phyloP scores from a whole-genome alignment of 1,140 invertebrate genomes.

The Orchesella cincta region DNA sequence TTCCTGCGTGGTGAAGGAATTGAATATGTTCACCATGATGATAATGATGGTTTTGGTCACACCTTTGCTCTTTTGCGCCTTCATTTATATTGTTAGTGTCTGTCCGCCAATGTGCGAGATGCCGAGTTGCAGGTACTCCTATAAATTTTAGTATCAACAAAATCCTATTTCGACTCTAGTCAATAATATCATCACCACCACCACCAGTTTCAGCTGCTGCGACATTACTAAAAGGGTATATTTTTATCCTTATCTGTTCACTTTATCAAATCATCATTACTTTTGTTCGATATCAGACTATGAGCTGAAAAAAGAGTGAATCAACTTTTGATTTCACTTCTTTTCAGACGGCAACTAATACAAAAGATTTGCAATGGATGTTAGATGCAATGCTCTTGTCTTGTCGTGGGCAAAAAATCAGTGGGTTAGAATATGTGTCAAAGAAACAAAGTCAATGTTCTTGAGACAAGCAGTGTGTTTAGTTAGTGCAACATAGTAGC shows the following conservation, averaged over 20 bases:
- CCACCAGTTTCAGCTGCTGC: not conserved
- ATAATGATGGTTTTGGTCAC: constrained; percentile 12
- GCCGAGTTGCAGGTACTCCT: not conserved
- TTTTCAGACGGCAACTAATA: too few relatives aligned
- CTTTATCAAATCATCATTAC: not conserved
- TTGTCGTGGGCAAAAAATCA: too few relatives aligned
- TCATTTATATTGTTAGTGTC: not conserved
- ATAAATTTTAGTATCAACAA: not conserved
- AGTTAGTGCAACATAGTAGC: too few relatives aligned
- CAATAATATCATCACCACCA: not conserved
- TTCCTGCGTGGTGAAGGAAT: not conserved
- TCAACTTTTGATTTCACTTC: not conserved
- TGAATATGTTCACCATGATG: not conserved
- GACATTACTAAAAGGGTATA: not conserved
- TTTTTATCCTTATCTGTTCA: not conserved
- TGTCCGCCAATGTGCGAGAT: not conserved
- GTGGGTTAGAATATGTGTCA: too few relatives aligned
- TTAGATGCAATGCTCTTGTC: too few relatives aligned
- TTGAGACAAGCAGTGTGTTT: too few relatives aligned
- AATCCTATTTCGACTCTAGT: not conserved
- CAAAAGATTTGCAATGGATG: too few relatives aligned
- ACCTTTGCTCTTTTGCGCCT: constrained; percentile 13
- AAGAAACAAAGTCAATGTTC: too few relatives aligned
- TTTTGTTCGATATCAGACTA: constrained; percentile 4
- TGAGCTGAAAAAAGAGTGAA: not conserved